Conservation (phyloP, 2,113 vertebrate genomes). For the Felis catus region DNA sequence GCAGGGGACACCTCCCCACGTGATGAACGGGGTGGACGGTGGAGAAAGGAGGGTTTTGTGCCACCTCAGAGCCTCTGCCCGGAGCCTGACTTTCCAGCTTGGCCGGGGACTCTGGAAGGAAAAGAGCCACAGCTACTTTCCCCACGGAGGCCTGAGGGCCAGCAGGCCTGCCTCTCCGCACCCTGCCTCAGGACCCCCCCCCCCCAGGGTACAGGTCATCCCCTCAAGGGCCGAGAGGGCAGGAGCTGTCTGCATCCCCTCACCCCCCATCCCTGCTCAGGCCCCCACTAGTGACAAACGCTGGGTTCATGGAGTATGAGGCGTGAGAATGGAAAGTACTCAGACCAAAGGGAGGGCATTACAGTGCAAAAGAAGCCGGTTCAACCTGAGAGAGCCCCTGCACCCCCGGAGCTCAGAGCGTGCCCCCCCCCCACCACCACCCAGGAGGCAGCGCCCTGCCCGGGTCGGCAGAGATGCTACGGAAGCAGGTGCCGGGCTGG, state of each 20-base stretch:
- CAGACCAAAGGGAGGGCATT: accelerated
- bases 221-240: not conserved
- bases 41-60: not conserved
- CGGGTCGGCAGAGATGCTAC: not conserved
- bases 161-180: not conserved
- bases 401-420: accelerated
- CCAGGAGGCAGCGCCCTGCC: not conserved
- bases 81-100: not conserved
- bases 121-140: not conserved
- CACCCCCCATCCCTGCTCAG: not conserved
- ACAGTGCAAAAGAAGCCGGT: not conserved
- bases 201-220: not conserved
- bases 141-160: accelerated
- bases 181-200: too few relatives aligned
- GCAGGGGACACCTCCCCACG: not conserved
- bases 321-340: accelerated
- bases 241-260: not conserved
- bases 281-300: accelerated
- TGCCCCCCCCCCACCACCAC: not conserved
- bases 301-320: accelerated
- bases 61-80: accelerated
- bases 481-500: not conserved
- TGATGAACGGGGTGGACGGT: accelerated
- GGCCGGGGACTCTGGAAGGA: accelerated
- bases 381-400: not conserved